A percentile compares a stretch with the other conserved stretches of the same genome.
Conservation (phyloP, 1,140 invertebrate genomes). For the Drosophila eugracilis region DNA sequence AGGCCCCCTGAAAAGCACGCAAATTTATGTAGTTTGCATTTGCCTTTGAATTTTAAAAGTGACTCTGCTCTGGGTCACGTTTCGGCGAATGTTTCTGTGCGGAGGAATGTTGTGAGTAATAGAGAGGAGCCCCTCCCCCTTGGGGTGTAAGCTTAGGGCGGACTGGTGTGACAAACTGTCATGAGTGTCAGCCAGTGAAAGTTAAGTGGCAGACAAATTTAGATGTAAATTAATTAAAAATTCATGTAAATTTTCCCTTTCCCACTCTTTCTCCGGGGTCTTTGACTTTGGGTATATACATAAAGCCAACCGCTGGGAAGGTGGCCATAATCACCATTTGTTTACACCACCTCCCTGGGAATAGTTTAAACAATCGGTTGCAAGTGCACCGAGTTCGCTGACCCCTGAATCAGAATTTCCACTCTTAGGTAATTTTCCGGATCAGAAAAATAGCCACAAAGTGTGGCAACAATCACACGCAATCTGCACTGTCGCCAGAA, state of each 20-base stretch:
- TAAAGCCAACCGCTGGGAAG: no score
- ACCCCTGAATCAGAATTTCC: slow-evolving; percentile 21
- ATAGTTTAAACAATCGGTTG: slow-evolving; percentile 43
- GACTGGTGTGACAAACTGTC: slow-evolving; percentile 34
- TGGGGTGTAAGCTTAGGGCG: not conserved
- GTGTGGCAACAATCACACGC: slow-evolving; percentile 25
- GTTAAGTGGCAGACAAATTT: slow-evolving; percentile 39
- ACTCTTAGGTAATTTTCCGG: slow-evolving; percentile 1
- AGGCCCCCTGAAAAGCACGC: slow-evolving; percentile 33
- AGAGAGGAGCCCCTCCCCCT: not conserved
- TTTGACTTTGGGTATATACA: slow-evolving; percentile 18
- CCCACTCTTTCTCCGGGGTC: slow-evolving; percentile 19
- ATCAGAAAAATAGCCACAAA: slow-evolving; percentile 1
- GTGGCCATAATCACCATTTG: slow-evolving; percentile 36
- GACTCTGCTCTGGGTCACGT: slow-evolving; percentile 59
- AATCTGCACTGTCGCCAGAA: slow-evolving; percentile 11
- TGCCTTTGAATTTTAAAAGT: slow-evolving; percentile 63
- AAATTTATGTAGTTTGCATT: slow-evolving; percentile 79
- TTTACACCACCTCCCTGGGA: slow-evolving; percentile 39
- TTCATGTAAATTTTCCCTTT: slow-evolving; percentile 42
- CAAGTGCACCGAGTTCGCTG: slow-evolving; percentile 34
- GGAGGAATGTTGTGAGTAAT: slow-evolving; percentile 43
- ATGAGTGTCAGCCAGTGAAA: slow-evolving; percentile 30
- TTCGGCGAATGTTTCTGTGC: slow-evolving; percentile 49
- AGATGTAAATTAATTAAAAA: slow-evolving; percentile 46